Evolutionary conservation across 2,797 vertebrate genomes (phyloP), one percentile per base, ranked within the genome.

Genomic region (Trematomus bernacchii): DNA sequence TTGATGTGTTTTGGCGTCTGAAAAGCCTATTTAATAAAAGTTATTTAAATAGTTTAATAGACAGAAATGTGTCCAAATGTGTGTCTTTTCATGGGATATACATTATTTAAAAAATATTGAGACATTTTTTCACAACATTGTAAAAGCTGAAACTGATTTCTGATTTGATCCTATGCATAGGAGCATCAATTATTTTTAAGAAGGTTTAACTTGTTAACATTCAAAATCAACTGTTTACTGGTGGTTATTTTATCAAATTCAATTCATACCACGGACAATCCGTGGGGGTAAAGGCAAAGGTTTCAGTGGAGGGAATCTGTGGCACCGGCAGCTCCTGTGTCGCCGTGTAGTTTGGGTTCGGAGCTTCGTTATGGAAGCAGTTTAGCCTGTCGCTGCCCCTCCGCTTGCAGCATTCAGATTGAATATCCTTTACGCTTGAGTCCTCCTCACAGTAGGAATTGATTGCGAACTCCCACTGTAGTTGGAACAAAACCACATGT

Each of bases 391-490:
- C 52, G 0, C 0, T 53, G 11, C 53, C 21, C 0, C 0, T 14
- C 3, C 1, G 1, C 16, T 1, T 73, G 77, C 95, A 96, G 87
- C 95, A 96, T 33, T 64, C 4, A 59, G 93, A 83, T 9, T 71
- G n/a, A 0, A 15, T 50, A 69, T 90, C 80, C 61, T 94, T 94
- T 6, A 94, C 59, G 0, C 76, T 43, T 9, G 79, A 0, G 4
- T 80, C 92, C 2, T 87, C 79, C 2, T 57, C 0, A 71, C 95
- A 96, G 87, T 91, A 96, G 4, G 50, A 19, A 16, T 76, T 0
- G 2, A 95, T 62, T 0, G 85, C 84, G 11, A 67, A 79, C 80
- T 89, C 64, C 95, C 95, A 96, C 95, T 96, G 73, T 16, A 64
- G 61, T 6, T 67, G 40, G 65, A 48, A 84, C 8, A 63, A 68